These are phyloP conservation scores for Pollenia labialis DNA, from an alignment of 2,888 invertebrate species.

Conservation along the genomic window DNA sequence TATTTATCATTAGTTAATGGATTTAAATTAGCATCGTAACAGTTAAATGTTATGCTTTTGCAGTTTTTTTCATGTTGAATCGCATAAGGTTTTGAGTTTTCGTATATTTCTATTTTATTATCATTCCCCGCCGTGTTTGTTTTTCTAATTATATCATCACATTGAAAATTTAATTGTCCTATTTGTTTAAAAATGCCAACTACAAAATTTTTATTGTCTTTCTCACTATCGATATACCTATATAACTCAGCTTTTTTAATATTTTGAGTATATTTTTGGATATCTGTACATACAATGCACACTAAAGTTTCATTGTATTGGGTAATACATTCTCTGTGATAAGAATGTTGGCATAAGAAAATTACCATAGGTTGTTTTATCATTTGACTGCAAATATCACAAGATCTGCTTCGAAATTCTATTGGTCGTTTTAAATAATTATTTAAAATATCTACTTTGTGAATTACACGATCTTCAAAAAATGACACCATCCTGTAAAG, in stretches of 20 bases:
- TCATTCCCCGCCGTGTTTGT: neutral
- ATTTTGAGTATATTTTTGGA: neutral
- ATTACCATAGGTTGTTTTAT: slow-evolving; percentile 75
- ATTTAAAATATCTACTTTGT: slow-evolving; percentile 15
- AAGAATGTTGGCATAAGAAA: slow-evolving; percentile 79
- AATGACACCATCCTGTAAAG: slow-evolving; percentile 1
- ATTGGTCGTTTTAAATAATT: slow-evolving; percentile 74
- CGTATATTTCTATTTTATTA: neutral
- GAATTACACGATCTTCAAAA: slow-evolving; percentile 18
- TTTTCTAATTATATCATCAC: neutral
- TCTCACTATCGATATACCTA: neutral
- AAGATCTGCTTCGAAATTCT: slow-evolving; percentile 78
- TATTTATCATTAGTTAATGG: neutral
- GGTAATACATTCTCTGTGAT: slow-evolving; percentile 76
- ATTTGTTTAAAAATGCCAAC: slow-evolving; percentile 23
- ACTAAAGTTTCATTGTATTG: slow-evolving; percentile 23
- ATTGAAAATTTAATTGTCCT: neutral
- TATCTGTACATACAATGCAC: slow-evolving; percentile 49
- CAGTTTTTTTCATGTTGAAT: neutral
- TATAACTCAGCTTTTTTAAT: neutral
- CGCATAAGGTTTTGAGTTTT: neutral
- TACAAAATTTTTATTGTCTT: neutral
- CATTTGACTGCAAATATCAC: slow-evolving; percentile 76
- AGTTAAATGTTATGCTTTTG: neutral
- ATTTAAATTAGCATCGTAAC: slow-evolving; percentile 17